phyloP scores from a whole-genome alignment of 2,888 invertebrate genomes.

The Quadriops clusia region DNA sequence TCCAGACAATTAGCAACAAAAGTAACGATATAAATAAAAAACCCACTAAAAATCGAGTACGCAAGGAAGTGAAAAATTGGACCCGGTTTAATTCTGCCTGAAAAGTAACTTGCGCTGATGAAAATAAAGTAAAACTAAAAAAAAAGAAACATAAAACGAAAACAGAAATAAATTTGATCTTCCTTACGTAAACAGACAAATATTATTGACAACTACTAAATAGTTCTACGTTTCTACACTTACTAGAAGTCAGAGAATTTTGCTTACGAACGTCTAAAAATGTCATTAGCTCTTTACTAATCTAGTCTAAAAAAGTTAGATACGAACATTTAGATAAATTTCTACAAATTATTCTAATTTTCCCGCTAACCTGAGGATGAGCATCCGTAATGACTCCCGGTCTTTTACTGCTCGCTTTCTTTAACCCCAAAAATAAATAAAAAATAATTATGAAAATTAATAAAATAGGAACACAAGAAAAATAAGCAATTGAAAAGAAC shows the following conservation, averaged over 20 bases:
- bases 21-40: not conserved
- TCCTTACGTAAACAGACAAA: too few species aligned
- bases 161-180: too few species aligned
- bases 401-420: slow-evolving; percentile 55
- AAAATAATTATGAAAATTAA: slow-evolving; percentile 24
- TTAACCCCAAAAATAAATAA: slow-evolving; percentile 51
- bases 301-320: slow-evolving; percentile 33
- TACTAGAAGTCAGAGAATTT: slow-evolving; percentile 3
- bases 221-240: slow-evolving; percentile 1
- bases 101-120: not conserved
- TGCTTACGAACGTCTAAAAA: slow-evolving; percentile 12
- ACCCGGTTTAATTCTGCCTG: too few species aligned
- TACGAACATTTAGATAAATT: too few species aligned
- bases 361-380: too few species aligned
- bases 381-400: slow-evolving; percentile 79
- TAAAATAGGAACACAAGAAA: slow-evolving; percentile 18
- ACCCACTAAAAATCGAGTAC: not conserved
- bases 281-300: too few species aligned
- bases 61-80: slow-evolving; percentile 1
- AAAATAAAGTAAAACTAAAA: not conserved
- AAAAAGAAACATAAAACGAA: slow-evolving; percentile 1
- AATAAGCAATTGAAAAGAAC: slow-evolving; percentile 21
- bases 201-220: slow-evolving; percentile 1
- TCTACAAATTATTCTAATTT: too few species aligned
- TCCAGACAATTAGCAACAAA: not conserved